Conservation (phyloP, 2,113 vertebrate species). For the Amblyornis subalaris region DNA sequence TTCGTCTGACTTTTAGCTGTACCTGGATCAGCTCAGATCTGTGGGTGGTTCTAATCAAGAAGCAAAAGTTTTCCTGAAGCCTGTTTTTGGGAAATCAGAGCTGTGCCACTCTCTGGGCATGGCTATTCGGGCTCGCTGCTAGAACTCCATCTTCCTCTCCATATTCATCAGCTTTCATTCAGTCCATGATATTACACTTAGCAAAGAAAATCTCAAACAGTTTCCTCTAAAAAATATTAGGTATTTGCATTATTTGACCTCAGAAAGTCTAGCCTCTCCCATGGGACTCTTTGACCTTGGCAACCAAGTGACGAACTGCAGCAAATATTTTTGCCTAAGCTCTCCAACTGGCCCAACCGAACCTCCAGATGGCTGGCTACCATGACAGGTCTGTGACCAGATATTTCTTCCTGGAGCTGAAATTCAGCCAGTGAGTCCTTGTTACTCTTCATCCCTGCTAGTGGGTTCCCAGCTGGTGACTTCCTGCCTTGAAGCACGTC, state of each 20-base stretch:
- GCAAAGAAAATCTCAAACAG: neutral
- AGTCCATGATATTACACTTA: neutral
- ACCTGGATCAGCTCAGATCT: neutral
- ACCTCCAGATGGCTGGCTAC: neutral
- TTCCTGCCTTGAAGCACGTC: neutral
- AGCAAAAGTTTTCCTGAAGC: neutral
- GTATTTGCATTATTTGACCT: neutral
- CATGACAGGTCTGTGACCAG: neutral
- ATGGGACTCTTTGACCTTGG: neutral
- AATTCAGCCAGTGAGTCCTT: neutral
- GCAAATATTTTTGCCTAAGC: neutral
- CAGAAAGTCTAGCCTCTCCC: neutral
- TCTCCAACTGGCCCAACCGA: neutral
- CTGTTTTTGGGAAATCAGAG: neutral
- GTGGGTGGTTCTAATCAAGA: neutral
- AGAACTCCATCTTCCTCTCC: neutral
- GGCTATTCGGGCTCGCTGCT: neutral
- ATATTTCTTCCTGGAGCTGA: neutral
- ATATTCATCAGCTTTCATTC: neutral
- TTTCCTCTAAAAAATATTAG: neutral
- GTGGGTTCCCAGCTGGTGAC: neutral
- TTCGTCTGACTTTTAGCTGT: neutral
- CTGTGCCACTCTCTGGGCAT: accelerated
- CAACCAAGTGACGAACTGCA: neutral
- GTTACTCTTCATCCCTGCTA: neutral